Evolutionary conservation across 2,797 vertebrate genomes (phyloP).

Genomic region (Carcharodon carcharias): DNA sequence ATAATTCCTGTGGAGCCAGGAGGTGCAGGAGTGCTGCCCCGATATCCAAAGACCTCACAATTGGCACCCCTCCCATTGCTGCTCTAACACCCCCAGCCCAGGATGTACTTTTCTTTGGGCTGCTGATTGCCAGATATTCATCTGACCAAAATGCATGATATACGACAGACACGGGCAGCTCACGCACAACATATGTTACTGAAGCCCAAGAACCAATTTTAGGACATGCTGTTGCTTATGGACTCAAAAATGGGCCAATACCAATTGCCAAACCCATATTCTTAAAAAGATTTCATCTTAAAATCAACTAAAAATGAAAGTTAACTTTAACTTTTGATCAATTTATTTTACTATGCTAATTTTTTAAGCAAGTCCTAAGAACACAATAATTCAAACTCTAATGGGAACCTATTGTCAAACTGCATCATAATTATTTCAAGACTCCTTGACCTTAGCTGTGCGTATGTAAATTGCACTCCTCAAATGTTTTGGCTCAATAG

Average conservation of each 20-base stretch:
- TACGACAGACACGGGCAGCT: background rate
- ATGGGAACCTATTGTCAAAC: background rate
- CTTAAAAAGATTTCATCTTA: background rate
- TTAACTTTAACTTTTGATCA: background rate
- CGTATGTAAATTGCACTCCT: background rate
- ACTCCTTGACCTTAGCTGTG: background rate
- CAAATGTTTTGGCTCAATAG: background rate
- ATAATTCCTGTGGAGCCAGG: background rate
- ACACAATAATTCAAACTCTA: background rate
- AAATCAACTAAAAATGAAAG: background rate
- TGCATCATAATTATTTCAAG: conserved; percentile 18
- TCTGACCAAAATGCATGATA: background rate
- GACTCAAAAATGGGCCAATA: background rate
- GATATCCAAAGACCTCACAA: background rate
- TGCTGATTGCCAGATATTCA: background rate
- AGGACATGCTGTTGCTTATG: background rate
- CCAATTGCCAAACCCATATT: background rate
- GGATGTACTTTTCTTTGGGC: background rate
- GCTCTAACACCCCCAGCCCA: background rate
- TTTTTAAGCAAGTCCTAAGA: background rate
- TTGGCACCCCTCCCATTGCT: background rate
- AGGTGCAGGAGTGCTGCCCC: background rate
- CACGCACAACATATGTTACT: background rate
- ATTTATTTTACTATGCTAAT: background rate
- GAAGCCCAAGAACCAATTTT: background rate